phyloP scores from a whole-genome alignment of 2,888 invertebrate species.

The Oxyteleia sp. region DNA sequence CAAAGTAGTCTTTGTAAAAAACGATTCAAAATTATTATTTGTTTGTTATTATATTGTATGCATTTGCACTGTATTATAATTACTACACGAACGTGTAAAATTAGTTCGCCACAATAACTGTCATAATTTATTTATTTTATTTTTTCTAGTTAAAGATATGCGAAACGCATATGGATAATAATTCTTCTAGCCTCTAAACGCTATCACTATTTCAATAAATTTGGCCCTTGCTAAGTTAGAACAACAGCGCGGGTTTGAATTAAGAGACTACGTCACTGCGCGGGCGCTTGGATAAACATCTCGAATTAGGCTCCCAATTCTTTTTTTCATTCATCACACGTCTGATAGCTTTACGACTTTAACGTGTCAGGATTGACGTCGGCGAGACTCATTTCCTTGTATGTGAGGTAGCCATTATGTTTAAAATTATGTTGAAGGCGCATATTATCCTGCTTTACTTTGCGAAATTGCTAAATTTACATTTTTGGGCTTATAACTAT shows the following conservation, averaged over 20 bases:
- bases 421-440: constrained; percentile 55
- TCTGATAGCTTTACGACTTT: constrained; percentile 75
- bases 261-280: constrained; percentile 83
- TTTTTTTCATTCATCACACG: constrained; percentile 75
- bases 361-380: constrained; percentile 72
- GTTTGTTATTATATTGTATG: too few species aligned
- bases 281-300: constrained; percentile 86
- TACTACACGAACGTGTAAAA: neutral
- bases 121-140: constrained; percentile 15
- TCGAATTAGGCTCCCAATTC: constrained; percentile 85
- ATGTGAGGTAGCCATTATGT: constrained; percentile 56
- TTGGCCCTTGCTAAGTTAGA: constrained; percentile 86
- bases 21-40: too few species aligned
- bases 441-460: constrained; percentile 22
- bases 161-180: constrained; percentile 67
- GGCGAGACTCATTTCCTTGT: constrained; percentile 68
- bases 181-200: constrained; percentile 69
- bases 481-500: neutral
- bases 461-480: constrained; percentile 29
- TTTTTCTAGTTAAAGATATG: constrained; percentile 50
- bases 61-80: too few species aligned
- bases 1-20: too few species aligned
- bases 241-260: constrained; percentile 87
- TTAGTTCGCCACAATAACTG: constrained; percentile 5
- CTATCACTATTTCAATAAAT: constrained; percentile 86